Percentiles rank a stretch among this genome's conserved stretches.
phyloP scores from a whole-genome alignment of 37 sponge, comb jelly and placozoan genomes.

The Chondrosia reniformis region DNA sequence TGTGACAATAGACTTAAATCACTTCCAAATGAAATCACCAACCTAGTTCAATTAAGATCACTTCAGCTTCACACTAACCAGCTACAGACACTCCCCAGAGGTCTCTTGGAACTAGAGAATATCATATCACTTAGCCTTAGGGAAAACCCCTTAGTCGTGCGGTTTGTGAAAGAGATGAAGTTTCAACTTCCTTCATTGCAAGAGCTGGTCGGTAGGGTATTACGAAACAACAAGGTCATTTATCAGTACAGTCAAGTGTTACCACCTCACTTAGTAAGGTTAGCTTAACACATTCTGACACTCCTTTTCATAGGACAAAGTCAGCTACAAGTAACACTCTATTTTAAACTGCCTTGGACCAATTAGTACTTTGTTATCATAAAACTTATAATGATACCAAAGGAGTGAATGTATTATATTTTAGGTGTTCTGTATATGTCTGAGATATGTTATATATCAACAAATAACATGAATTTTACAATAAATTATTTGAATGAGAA shows the following conservation, averaged over 20 bases:
- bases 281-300: too few relatives aligned
- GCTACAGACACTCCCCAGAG: slow-evolving; percentile 70
- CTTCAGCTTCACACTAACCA: slow-evolving; percentile 76
- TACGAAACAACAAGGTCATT: slow-evolving; percentile 29
- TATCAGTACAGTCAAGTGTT: neutral
- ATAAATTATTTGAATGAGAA: too few relatives aligned
- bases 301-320: too few relatives aligned
- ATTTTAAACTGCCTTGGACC: too few relatives aligned
- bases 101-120: slow-evolving; percentile 60
- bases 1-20: slow-evolving; percentile 52
- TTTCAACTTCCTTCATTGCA: slow-evolving; percentile 53
- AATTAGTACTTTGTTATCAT: too few relatives aligned
- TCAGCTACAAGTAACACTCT: too few relatives aligned
- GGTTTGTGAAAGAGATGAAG: slow-evolving; percentile 71
- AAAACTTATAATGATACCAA: too few relatives aligned
- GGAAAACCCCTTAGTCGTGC: slow-evolving; percentile 75
- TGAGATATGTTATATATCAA: too few relatives aligned
- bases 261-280: neutral
- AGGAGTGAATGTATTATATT: too few relatives aligned
- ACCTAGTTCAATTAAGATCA: slow-evolving; percentile 53
- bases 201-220: slow-evolving; percentile 54
- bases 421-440: too few relatives aligned
- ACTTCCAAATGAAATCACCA: slow-evolving; percentile 58
- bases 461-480: too few relatives aligned
- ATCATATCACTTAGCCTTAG: slow-evolving; percentile 77